phyloP scores from a whole-genome alignment of 2,888 invertebrate species.

The Podotricha telesiphe region DNA sequence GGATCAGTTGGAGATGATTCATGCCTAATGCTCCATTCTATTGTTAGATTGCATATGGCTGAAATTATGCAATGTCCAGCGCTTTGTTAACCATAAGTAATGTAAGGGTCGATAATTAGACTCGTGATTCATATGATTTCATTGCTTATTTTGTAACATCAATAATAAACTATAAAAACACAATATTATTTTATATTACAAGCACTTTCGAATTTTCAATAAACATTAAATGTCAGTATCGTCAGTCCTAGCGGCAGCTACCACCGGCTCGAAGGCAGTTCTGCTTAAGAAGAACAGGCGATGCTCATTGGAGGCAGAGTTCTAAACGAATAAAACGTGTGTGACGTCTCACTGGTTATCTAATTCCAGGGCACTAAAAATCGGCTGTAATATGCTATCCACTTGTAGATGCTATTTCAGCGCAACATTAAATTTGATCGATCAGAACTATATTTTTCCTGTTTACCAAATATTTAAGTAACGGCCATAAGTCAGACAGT shows the following conservation, averaged over 20 bases:
- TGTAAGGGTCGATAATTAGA: constrained; percentile 43
- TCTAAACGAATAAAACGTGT: constrained; percentile 4
- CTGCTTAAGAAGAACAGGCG: too few relatives aligned
- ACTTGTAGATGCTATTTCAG: constrained; percentile 77
- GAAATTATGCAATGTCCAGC: constrained; percentile 74
- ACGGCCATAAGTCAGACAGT: constrained; percentile 83
- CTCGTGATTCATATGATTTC: constrained; percentile 34
- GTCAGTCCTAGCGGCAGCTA: too few relatives aligned
- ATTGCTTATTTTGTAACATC: constrained; percentile 17
- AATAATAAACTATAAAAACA: too few relatives aligned
- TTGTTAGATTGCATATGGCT: constrained; percentile 76
- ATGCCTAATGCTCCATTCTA: constrained; percentile 73
- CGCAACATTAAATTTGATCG: constrained; percentile 80
- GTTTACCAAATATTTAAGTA: constrained; percentile 84
- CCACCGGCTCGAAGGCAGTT: too few relatives aligned
- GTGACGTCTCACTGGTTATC: constrained; percentile 23
- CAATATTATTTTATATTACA: too few relatives aligned
- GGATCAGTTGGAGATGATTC: constrained; percentile 79
- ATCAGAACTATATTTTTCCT: constrained; percentile 82
- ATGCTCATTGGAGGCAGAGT: too few relatives aligned
- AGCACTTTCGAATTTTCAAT: too few relatives aligned
- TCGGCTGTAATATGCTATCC: constrained; percentile 62
- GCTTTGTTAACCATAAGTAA: constrained; percentile 57
- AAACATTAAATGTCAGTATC: too few relatives aligned
- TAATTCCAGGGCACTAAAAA: constrained; percentile 39